These are phyloP conservation scores for Percina caprodes DNA, from an alignment of 2,113 vertebrate species.

Conservation along the genomic window DNA sequence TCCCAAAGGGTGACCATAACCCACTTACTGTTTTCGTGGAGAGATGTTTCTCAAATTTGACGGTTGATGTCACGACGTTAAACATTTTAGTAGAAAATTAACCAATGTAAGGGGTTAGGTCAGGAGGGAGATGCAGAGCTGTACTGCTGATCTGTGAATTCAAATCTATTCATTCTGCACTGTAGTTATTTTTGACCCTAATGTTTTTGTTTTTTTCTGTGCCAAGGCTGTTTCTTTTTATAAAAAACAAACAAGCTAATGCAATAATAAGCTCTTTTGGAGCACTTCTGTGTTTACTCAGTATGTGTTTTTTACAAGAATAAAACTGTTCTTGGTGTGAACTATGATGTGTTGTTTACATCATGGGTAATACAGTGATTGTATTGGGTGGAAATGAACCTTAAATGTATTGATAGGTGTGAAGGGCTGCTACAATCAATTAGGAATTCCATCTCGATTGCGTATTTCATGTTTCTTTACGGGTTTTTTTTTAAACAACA, in stretches of 20 bases:
- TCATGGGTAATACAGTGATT: constrained; percentile 4
- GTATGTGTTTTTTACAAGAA: constrained; percentile 49
- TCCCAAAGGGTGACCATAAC: background rate
- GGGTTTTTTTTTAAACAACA: too few relatives aligned
- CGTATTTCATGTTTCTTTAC: too few relatives aligned
- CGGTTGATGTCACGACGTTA: constrained; percentile 31
- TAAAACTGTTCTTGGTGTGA: constrained; percentile 52
- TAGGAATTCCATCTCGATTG: background rate
- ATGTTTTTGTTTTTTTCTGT: constrained; percentile 37
- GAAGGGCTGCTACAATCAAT: background rate
- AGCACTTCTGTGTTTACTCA: constrained; percentile 61
- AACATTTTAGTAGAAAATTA: constrained; percentile 38
- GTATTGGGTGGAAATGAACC: background rate
- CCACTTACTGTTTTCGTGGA: constrained; percentile 3
- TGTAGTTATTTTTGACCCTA: constrained; percentile 68
- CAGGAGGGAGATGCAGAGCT: constrained; percentile 15
- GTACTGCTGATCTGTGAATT: constrained; percentile 76
- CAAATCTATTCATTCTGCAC: constrained; percentile 76
- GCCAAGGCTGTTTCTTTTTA: constrained; percentile 25
- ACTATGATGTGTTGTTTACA: constrained; percentile 1
- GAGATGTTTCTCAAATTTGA: constrained; percentile 14
- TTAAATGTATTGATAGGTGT: background rate
- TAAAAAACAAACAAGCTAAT: constrained; percentile 28
- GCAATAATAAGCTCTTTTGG: constrained; percentile 52
- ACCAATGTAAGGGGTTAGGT: constrained; percentile 4